Evolutionary conservation across 53 echinoderm and acorn worm species (phyloP).

Genomic region (Holothuria scabra): DNA sequence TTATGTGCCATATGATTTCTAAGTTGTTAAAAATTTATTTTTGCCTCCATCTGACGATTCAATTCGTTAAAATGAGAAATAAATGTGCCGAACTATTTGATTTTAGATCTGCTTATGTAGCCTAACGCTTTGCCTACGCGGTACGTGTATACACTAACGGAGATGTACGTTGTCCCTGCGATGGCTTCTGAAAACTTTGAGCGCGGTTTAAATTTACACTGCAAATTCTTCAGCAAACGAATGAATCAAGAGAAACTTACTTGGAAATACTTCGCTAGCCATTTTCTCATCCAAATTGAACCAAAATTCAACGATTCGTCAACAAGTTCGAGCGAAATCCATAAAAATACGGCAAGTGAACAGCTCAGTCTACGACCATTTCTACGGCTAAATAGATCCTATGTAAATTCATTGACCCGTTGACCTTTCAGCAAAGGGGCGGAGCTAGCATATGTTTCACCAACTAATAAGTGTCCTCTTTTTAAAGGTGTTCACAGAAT

Average conservation of each 20-base stretch:
- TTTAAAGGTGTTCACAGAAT: slow-evolving; percentile 27
- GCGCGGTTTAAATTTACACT: slow-evolving; percentile 14
- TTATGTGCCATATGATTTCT: too few species aligned
- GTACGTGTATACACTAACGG: too few species aligned
- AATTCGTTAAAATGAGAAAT: too few species aligned
- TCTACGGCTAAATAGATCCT: slow-evolving; percentile 3
- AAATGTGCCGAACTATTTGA: too few species aligned
- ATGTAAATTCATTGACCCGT: slow-evolving; percentile 21
- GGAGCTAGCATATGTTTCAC: not conserved
- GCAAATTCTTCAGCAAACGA: slow-evolving; percentile 10
- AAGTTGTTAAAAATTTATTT: too few species aligned
- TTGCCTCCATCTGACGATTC: too few species aligned
- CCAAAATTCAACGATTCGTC: not conserved
- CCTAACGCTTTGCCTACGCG: too few species aligned
- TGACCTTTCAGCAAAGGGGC: slow-evolving; percentile 17
- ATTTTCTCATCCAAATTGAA: slow-evolving; percentile 13
- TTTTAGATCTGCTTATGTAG: too few species aligned
- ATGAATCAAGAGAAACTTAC: slow-evolving; percentile 58
- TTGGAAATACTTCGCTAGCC: slow-evolving; percentile 76
- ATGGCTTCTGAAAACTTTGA: not conserved
- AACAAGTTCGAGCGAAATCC: slow-evolving; percentile 2
- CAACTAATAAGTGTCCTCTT: not conserved
- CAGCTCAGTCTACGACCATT: not conserved
- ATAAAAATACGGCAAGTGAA: slow-evolving; percentile 24
- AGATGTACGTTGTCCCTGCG: too few species aligned